Percentiles rank a stretch among this genome's conserved stretches.
phyloP scores from a whole-genome alignment of 2,113 vertebrate genomes.

The Cyphomyrus plagiostoma region DNA sequence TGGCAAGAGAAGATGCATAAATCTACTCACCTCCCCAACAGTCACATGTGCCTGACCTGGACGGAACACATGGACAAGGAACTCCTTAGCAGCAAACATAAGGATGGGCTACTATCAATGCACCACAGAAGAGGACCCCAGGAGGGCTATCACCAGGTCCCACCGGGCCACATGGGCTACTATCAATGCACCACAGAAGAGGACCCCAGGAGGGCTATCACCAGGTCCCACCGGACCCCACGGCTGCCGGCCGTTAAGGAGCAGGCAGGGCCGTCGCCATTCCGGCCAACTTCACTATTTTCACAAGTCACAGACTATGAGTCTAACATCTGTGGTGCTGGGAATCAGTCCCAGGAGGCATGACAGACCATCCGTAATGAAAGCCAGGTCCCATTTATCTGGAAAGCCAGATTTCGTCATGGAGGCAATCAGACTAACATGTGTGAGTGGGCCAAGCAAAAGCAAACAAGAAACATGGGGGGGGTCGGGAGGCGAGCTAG shows the following conservation, averaged over 20 bases:
- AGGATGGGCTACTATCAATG: not conserved
- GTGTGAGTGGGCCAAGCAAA: not conserved
- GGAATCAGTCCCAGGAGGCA: not conserved
- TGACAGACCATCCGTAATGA: not conserved
- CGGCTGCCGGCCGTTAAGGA: not conserved
- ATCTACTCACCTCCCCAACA: not conserved
- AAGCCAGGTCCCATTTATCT: not conserved
- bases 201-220: not conserved
- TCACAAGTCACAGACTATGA: not conserved
- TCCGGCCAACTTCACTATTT: not conserved
- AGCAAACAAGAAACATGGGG: not conserved
- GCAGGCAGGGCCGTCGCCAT: not conserved
- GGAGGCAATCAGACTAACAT: not conserved
- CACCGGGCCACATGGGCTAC: not conserved
- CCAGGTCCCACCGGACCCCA: not conserved
- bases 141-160: not conserved
- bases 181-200: not conserved
- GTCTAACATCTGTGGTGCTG: not conserved
- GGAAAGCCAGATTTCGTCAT: not conserved
- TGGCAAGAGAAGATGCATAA: not conserved
- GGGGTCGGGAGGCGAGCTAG: not conserved
- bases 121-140: not conserved
- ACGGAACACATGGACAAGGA: not conserved
- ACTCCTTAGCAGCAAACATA: not conserved
- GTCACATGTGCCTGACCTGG: not conserved